Conservation (phyloP, 2,888 invertebrate genomes). For the Lottia scabra region DNA sequence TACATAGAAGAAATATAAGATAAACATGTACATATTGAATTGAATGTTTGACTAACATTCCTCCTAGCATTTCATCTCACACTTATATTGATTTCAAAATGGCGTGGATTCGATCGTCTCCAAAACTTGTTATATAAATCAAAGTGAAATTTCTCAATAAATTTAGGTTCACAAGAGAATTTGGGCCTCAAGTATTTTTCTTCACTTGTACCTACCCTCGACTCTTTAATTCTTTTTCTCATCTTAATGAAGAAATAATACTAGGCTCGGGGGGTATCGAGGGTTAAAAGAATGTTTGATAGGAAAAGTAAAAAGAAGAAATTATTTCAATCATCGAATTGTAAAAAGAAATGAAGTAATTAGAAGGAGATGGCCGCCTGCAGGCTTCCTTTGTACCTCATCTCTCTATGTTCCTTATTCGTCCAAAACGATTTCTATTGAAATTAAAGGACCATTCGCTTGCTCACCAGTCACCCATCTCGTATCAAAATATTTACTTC, state of each 20-base stretch:
- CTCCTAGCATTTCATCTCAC: too few species aligned
- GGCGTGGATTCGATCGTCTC: too few species aligned
- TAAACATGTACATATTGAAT: too few species aligned
- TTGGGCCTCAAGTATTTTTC: neutral
- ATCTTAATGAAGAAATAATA: neutral
- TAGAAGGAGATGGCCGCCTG: neutral
- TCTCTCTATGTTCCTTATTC: neutral
- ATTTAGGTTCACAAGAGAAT: neutral
- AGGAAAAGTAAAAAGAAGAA: conserved; percentile 3
- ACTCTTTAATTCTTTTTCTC: neutral
- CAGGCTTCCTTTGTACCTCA: neutral
- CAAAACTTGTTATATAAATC: too few species aligned
- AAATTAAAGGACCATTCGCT: neutral
- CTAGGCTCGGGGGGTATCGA: neutral
- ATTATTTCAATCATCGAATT: neutral
- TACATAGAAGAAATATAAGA: too few species aligned
- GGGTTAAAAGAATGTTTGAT: neutral
- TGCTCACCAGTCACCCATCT: neutral
- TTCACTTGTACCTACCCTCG: neutral
- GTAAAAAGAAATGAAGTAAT: neutral
- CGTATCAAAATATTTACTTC: conserved; percentile 4
- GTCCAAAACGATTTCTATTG: neutral
- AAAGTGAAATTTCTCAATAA: too few species aligned
- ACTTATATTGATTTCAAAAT: too few species aligned
- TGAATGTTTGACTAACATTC: too few species aligned